These are phyloP conservation scores for Chaetorhynchus papuensis DNA, from an alignment of 2,113 vertebrate genomes.

Conservation along the genomic window DNA sequence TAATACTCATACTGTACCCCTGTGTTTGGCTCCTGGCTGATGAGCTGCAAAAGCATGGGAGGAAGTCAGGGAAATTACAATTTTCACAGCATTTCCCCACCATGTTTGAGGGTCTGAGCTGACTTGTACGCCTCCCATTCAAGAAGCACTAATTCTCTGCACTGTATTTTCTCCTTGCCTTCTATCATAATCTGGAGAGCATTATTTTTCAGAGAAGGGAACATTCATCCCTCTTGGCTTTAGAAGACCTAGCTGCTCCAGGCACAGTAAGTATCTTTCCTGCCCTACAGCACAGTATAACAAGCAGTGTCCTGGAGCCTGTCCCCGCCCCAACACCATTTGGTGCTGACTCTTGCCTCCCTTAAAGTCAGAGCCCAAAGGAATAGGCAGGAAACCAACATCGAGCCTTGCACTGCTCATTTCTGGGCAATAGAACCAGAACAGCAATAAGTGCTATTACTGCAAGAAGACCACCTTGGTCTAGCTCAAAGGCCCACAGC, in stretches of 20 bases:
- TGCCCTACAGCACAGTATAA: background rate
- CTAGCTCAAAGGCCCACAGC: background rate
- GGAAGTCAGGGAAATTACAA: background rate
- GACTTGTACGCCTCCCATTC: background rate
- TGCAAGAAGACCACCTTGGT: background rate
- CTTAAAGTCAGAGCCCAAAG: background rate
- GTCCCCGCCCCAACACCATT: background rate
- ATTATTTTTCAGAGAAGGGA: background rate
- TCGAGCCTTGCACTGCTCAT: background rate
- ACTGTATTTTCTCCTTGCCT: background rate
- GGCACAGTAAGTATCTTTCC: background rate
- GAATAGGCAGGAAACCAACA: background rate
- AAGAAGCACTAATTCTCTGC: background rate
- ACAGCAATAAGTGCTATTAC: background rate
- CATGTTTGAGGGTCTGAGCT: background rate
- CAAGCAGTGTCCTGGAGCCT: background rate
- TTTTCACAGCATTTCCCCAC: background rate
- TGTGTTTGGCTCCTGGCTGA: slow-evolving; percentile 88
- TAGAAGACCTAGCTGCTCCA: background rate
- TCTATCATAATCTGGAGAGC: background rate
- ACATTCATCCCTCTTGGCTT: background rate
- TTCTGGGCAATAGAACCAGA: background rate
- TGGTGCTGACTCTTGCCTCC: background rate
- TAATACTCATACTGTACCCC: slow-evolving; percentile 89
- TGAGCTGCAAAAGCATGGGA: slow-evolving; percentile 73